Percentiles rank a stretch among this genome's conserved stretches.
Conservation (phyloP, 2,797 vertebrate genomes). For the Enteromius trimaculatus region DNA sequence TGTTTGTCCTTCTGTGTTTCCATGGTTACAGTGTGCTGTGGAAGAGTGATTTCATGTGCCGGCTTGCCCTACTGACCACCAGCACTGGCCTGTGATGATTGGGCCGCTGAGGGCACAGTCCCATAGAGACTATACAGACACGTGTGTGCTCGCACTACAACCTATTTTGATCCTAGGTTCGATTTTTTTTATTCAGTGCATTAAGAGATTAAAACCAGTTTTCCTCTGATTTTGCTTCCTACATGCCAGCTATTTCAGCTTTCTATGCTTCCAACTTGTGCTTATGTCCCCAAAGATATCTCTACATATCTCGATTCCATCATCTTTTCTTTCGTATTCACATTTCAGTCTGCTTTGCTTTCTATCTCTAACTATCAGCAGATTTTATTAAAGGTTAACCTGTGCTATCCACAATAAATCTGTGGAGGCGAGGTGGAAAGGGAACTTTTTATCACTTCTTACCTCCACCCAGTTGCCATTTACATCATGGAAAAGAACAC, state of each 20-base stretch:
- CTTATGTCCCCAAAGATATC: neutral
- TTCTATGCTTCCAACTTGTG: neutral
- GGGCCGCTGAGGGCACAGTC: conserved; percentile 6
- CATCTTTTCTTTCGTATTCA: neutral
- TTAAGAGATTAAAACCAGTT: neutral
- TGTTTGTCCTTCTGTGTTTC: conserved; percentile 74
- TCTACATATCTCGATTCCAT: neutral
- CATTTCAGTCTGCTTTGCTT: neutral
- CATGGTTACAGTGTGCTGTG: conserved; percentile 67
- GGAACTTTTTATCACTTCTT: conserved; percentile 39
- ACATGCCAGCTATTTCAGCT: conserved; percentile 6
- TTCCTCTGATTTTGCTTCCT: neutral
- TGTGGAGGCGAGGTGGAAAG: neutral
- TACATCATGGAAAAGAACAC: conserved; percentile 92
- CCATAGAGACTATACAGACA: conserved; percentile 9
- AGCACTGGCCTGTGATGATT: conserved; percentile 45
- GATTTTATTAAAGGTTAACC: neutral
- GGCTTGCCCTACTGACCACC: conserved; percentile 77
- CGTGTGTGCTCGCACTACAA: neutral
- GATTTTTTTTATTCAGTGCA: neutral
- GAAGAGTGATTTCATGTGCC: conserved; percentile 71
- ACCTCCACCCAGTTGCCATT: conserved; percentile 95
- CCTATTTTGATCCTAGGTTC: neutral
- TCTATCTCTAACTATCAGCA: neutral
- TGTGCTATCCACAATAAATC: neutral